Base-by-base conservation (phyloP, 1,140 invertebrate genomes). In the Drosophila subobscura region DNA sequence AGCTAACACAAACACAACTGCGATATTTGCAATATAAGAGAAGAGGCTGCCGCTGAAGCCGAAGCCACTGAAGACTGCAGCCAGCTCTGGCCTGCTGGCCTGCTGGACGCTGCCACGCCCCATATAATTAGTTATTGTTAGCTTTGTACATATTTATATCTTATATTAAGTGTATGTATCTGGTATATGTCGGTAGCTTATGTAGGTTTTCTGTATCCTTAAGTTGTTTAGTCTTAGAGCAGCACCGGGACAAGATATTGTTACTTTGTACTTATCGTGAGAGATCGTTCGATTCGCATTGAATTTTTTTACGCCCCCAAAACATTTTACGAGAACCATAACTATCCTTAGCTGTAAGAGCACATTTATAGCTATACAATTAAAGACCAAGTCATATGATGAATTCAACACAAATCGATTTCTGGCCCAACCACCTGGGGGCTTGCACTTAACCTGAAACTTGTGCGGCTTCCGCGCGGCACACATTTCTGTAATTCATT, bases 371-470 rank as follows among this genome's bases (percentile, higher is more conserved):
- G 16, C 1, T 71, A 68, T 50, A 55, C 14, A 25, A 71, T 59
- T 75, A 83, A 83, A 84, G 79, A 84, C 75, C 49, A 84, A 84
- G 79, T 83, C 80, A 67, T 59, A 47, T 65, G 37, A 76, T 83
- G 79, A 71, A 47, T 27, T 6, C 2, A 10, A 27, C 37, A 16
- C 0, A 49, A 72, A 72, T 72, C 70, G 46, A 72, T 68, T 54
- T 60, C 41, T n/a, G n/a, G 5, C 5, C 41, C 51, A 40, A 56
- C 71, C 63, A 53, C 60, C 23, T 55, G 53, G 80, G 64, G 49
- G 76, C 59, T 75, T 86, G 83, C 81, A 78, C 81, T 88, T 86
- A 81, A 81, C 81, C 81, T 85, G 77, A 58, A 65, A 74, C 57
- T 85, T 77, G 12, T 79, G 59, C 7, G 84, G 84, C 76, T 89